phyloP scores from a whole-genome alignment of 2,797 vertebrate species.

The Oophaga sylvatica region DNA sequence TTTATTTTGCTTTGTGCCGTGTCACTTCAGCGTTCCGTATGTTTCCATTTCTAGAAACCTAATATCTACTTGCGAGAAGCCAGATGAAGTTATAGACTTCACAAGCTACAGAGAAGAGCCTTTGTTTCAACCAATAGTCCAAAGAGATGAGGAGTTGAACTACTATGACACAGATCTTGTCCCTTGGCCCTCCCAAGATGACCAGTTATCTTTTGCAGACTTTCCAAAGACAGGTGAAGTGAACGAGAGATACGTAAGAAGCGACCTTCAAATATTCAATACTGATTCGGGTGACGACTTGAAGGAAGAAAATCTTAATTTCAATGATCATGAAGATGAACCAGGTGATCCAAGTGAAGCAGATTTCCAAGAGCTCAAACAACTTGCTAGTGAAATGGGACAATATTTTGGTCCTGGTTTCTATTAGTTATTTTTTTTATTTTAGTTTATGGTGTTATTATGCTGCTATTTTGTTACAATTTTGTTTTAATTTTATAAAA shows the following conservation, averaged over 20 bases:
- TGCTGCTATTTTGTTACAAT: neutral
- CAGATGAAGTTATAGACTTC: slow-evolving; percentile 45
- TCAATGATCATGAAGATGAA: slow-evolving; percentile 18
- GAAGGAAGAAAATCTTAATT: slow-evolving; percentile 27
- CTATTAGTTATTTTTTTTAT: slow-evolving; percentile 10
- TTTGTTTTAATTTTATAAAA: neutral
- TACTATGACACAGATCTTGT: slow-evolving; percentile 40
- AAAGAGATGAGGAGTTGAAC: slow-evolving; percentile 39
- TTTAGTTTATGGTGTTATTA: slow-evolving; percentile 1
- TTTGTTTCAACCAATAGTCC: slow-evolving; percentile 35
- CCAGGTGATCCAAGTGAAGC: slow-evolving; percentile 32
- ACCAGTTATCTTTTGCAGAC: slow-evolving; percentile 32
- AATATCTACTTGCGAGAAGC: slow-evolving; percentile 57
- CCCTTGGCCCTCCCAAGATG: slow-evolving; percentile 48
- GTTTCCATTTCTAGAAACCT: neutral
- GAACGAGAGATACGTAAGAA: slow-evolving; percentile 14
- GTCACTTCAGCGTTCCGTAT: neutral
- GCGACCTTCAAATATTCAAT: neutral
- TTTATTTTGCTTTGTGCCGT: neutral
- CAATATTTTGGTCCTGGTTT: slow-evolving; percentile 56
- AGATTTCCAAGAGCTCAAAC: slow-evolving; percentile 61
- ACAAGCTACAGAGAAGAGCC: slow-evolving; percentile 35
- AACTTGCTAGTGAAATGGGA: slow-evolving; percentile 53
- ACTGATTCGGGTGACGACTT: slow-evolving; percentile 24
- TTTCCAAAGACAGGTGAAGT: slow-evolving; percentile 33